Evolutionary conservation across 92 coral and sea anemone species (phyloP), one percentile per base, ranked within the genome.

Genomic region (Porites divaricata): DNA sequence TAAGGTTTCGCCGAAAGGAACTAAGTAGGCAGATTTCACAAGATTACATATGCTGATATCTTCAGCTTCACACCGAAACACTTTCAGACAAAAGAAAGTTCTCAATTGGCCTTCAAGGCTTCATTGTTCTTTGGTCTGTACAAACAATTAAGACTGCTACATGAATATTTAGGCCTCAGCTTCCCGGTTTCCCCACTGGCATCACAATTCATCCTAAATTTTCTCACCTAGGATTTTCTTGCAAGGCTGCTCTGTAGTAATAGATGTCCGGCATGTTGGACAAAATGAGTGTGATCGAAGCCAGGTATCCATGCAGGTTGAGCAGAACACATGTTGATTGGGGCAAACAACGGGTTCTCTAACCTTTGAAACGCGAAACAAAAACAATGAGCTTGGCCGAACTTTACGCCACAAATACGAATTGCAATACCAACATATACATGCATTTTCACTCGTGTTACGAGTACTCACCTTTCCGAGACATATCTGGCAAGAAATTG

Each of bases 291-390:
- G 96, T 19, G 95, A 75, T 7, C 93, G 94, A 53, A 97, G 90
- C 99, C 99, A 97, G 74, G 91, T 78, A 62, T 97, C 98, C 95
- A 97, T 88, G 87, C 99, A 97, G 24, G 94, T 93, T 35, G 99
- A 92, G 78, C 99, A 97, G 51, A 97, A 97, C 52, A 95, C 99
- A 87, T 97, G 99, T 63, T 93, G 98, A 69, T 97, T 97, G 26
- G 99, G 94, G 78, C 99, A 97, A 75, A 97, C 96, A 0, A 95
- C 99, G 59, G 99, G 99, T 28, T 97, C 99, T 76, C 94, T 95
- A 21, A 97, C 99, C 99, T 97, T 67, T 9, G 70, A 67, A 84
- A 74, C 50, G 52, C 25, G 24, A 13, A 72, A 45, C 9, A 26
- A 74, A 83, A 24, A 57, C 50, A 26, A 45, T 25, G 51, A 57